Percentiles rank a stretch among this genome's conserved stretches.
Conservation (phyloP, 2,888 invertebrate genomes). For the Eucera pruinosa region DNA sequence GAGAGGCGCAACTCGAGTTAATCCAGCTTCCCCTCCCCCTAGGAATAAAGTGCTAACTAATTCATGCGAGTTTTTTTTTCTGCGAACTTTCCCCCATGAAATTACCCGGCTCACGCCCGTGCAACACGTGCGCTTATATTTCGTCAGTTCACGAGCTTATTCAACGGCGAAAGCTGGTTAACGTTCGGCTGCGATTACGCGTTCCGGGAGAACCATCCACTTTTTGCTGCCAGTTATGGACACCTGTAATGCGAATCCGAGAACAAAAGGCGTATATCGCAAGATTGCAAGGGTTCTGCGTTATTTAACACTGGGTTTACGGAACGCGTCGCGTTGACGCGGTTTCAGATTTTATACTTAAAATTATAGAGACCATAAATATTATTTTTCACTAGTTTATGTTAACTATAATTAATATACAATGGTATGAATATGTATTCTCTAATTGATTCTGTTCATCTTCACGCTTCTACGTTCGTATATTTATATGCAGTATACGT, state of each 20-base stretch:
- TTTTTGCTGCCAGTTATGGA: background rate
- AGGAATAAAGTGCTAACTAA: slow-evolving; percentile 69
- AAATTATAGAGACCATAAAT: too few species aligned
- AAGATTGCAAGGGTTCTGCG: too few species aligned
- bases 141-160: slow-evolving; percentile 35
- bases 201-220: background rate
- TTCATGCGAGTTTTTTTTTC: slow-evolving; percentile 56
- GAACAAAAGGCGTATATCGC: slow-evolving; percentile 9
- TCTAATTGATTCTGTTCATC: too few species aligned
- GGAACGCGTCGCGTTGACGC: too few species aligned
- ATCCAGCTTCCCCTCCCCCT: slow-evolving; percentile 54
- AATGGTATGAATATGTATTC: too few species aligned
- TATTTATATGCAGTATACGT: too few species aligned
- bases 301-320: too few species aligned
- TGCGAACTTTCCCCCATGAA: too few species aligned
- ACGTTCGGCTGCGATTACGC: slow-evolving; percentile 19
- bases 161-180: slow-evolving; percentile 56
- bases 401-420: too few species aligned
- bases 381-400: too few species aligned
- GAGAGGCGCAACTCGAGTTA: slow-evolving; percentile 57
- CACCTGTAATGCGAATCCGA: slow-evolving; percentile 21
- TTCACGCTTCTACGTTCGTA: too few species aligned
- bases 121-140: slow-evolving; percentile 52
- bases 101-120: slow-evolving; percentile 45
- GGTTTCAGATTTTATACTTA: too few species aligned